Conservation (phyloP, 2,888 invertebrate genomes). For the Microctonus brassicae region DNA sequence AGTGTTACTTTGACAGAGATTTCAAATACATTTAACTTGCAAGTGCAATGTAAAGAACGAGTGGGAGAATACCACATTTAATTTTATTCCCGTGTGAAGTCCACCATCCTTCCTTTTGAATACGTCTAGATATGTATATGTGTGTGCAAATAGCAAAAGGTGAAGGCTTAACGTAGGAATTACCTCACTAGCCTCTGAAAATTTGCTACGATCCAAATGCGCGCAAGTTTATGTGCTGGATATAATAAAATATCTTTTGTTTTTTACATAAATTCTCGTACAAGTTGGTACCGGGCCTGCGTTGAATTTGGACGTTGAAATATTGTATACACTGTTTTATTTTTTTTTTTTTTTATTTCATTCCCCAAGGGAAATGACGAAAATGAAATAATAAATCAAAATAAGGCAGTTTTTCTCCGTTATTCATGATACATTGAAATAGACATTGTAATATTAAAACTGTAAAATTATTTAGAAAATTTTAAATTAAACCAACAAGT, state of each 20-base stretch:
- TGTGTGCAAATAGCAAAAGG: neutral
- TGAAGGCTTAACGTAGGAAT: constrained; percentile 18
- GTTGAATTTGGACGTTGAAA: neutral
- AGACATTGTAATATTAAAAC: too few relatives aligned
- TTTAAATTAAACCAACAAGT: neutral
- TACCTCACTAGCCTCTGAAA: constrained; percentile 20
- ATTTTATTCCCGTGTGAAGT: constrained; percentile 23
- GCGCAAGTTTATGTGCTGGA: constrained; percentile 26
- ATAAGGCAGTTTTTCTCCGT: neutral
- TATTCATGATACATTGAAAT: too few relatives aligned
- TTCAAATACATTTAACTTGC: constrained; percentile 12
- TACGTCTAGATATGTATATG: neutral
- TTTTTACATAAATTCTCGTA: constrained; percentile 25
- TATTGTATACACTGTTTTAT: neutral
- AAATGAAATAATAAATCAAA: neutral
- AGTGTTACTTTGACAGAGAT: constrained; percentile 21
- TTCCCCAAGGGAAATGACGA: neutral
- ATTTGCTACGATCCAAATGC: constrained; percentile 18
- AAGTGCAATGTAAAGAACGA: neutral
- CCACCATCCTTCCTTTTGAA: constrained; percentile 5
- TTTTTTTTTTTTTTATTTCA: too few relatives aligned
- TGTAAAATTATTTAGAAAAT: neutral
- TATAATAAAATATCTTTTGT: constrained; percentile 30
- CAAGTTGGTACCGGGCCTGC: neutral
- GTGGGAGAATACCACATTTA: constrained; percentile 7